A percentile compares a stretch with the other conserved stretches of the same genome.
Evolutionary conservation across 2,113 vertebrate genomes (phyloP).

Genomic region (Pao palembangensis): DNA sequence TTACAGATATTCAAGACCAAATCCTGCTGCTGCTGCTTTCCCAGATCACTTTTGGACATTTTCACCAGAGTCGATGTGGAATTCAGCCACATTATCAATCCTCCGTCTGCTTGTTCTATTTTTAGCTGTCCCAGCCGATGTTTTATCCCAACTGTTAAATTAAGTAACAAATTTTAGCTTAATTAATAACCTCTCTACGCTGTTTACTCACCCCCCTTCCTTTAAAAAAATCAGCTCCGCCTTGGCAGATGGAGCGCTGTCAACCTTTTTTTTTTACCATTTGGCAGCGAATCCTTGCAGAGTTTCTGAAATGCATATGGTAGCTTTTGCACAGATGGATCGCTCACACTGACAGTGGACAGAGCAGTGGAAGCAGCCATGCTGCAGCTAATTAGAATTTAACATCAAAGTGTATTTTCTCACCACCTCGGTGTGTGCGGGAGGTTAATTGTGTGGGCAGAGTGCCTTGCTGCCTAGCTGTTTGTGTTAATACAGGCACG

Average conservation of each 20-base stretch:
- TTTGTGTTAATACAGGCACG: slow-evolving; percentile 55
- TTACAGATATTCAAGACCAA: background rate
- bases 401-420: slow-evolving; percentile 44
- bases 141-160: slow-evolving; percentile 12
- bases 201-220: slow-evolving; percentile 8
- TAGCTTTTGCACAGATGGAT: slow-evolving; percentile 53
- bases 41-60: slow-evolving; percentile 1
- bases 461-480: slow-evolving; percentile 47
- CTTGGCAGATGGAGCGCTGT: slow-evolving; percentile 47
- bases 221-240: slow-evolving; percentile 1
- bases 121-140: slow-evolving; percentile 11
- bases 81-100: no score
- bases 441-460: slow-evolving; percentile 65
- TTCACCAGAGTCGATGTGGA: no score
- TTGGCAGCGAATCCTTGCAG: slow-evolving; percentile 38
- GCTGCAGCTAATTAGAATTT: slow-evolving; percentile 57
- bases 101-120: slow-evolving; percentile 4
- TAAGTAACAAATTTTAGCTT: slow-evolving; percentile 11
- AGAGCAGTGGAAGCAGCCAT: slow-evolving; percentile 29
- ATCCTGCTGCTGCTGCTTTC: background rate
- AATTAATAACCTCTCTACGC: slow-evolving; percentile 19
- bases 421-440: slow-evolving; percentile 14
- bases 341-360: slow-evolving; percentile 23
- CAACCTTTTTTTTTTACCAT: slow-evolving; percentile 29
- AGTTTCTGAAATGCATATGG: slow-evolving; percentile 47